phyloP scores from a whole-genome alignment of 2,113 vertebrate species.

The Phaethornis superciliosus region DNA sequence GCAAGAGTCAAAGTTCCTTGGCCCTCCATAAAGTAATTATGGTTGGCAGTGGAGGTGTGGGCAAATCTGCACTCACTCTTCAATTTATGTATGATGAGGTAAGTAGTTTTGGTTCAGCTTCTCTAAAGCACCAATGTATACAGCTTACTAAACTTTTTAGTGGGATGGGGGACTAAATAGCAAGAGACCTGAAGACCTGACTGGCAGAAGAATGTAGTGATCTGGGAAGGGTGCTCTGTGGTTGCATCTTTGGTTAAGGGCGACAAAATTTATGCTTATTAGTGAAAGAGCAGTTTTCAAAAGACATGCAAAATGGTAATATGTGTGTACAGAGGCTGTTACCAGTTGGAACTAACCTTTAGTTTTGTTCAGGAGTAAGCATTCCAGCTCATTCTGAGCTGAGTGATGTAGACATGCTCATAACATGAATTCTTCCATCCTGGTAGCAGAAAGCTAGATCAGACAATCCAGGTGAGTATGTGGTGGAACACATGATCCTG shows the following conservation, averaged over 20 bases:
- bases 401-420: not conserved
- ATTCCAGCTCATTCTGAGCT: not conserved
- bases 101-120: constrained; percentile 41
- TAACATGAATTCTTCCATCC: not conserved
- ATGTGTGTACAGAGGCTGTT: not conserved
- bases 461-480: not conserved
- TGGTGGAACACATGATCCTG: not conserved
- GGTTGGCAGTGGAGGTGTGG: constrained; percentile 86
- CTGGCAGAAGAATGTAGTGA: not conserved
- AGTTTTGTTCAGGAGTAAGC: not conserved
- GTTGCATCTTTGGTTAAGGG: not conserved
- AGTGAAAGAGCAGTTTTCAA: not conserved
- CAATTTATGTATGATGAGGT: constrained; percentile 88
- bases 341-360: not conserved
- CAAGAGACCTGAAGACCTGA: not conserved
- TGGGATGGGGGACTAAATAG: not conserved
- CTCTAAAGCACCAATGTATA: not conserved
- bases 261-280: not conserved
- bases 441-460: not conserved
- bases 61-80: constrained; percentile 85
- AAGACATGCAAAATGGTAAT: not conserved
- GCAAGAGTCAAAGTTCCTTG: constrained; percentile 82
- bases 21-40: constrained; percentile 87
- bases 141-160: not conserved
- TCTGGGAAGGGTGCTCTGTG: not conserved